These are phyloP conservation scores for Calephelis virginiensis DNA, from an alignment of 1,140 invertebrate species.

Conservation along the genomic window DNA sequence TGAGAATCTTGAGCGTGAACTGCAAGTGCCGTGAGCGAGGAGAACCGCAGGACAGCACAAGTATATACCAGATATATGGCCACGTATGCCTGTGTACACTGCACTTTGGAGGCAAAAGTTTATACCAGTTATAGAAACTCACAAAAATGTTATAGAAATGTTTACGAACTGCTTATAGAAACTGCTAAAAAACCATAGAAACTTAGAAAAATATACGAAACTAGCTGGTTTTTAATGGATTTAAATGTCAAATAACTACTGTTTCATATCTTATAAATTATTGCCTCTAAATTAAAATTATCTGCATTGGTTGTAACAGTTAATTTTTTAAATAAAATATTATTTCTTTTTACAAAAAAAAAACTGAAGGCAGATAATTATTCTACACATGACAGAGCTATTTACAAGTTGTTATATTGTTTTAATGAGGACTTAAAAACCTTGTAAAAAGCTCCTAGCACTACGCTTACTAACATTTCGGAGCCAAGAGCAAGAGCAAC, in stretches of 20 bases:
- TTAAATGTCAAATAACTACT: background rate
- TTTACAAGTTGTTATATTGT: slow-evolving; percentile 24
- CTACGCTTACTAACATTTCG: slow-evolving; percentile 49
- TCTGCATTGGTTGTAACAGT: slow-evolving; percentile 14
- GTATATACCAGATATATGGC: slow-evolving; percentile 22
- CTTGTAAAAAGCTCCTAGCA: slow-evolving; percentile 33
- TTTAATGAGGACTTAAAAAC: slow-evolving; percentile 12
- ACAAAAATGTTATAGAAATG: background rate
- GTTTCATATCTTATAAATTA: background rate
- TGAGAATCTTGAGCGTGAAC: slow-evolving; percentile 73
- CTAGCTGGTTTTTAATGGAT: background rate
- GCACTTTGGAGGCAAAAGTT: background rate
- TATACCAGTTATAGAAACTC: background rate
- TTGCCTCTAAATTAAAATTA: slow-evolving; percentile 19
- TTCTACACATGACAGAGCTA: slow-evolving; percentile 25
- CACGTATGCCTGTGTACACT: slow-evolving; percentile 3
- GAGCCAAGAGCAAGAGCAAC: background rate
- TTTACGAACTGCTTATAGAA: too few relatives aligned
- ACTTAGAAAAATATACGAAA: slow-evolving; percentile 3
- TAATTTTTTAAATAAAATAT: background rate
- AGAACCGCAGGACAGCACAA: slow-evolving; percentile 36
- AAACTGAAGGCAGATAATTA: slow-evolving; percentile 27
- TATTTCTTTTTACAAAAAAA: slow-evolving; percentile 15
- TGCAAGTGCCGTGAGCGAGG: slow-evolving; percentile 62
- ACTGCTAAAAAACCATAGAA: background rate